phyloP scores from a whole-genome alignment of 2,888 invertebrate species.

The Tyria jacobaeae region DNA sequence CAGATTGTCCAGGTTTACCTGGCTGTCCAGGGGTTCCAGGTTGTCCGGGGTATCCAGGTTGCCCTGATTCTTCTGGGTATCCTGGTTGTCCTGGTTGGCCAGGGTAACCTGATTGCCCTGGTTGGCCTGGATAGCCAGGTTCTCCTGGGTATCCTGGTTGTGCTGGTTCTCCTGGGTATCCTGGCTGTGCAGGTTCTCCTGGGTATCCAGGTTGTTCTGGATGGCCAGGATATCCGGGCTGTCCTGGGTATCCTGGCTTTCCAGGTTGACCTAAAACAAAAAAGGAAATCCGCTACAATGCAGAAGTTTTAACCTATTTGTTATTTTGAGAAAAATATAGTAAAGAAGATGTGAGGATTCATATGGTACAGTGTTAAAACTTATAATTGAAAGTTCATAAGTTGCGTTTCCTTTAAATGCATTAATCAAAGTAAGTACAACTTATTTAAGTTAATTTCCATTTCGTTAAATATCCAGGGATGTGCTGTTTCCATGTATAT shows the following conservation, averaged over 20 bases:
- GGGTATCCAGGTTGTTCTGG: constrained; percentile 54
- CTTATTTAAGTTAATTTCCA: too few species aligned
- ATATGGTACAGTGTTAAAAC: too few species aligned
- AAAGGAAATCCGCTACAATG: too few species aligned
- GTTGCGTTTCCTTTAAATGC: too few species aligned
- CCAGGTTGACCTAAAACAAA: constrained; percentile 35
- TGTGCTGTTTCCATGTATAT: too few species aligned
- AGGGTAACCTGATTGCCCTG: constrained; percentile 37
- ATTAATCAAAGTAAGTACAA: too few species aligned
- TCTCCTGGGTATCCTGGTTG: constrained; percentile 37
- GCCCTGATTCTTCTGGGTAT: neutral
- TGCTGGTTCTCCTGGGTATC: constrained; percentile 34
- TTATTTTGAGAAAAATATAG: too few species aligned
- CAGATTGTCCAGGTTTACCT: constrained; percentile 44
- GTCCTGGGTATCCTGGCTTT: constrained; percentile 45
- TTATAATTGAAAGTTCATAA: too few species aligned
- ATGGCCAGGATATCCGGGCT: constrained; percentile 39
- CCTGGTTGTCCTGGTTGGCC: constrained; percentile 23
- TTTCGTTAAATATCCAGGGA: too few species aligned
- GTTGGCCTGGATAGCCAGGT: constrained; percentile 46
- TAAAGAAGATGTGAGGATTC: too few species aligned
- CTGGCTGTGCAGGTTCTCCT: constrained; percentile 35
- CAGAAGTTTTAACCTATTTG: too few species aligned
- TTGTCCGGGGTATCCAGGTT: constrained; percentile 37
- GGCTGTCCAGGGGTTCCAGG: constrained; percentile 51